Evolutionary conservation across 2,888 invertebrate species (phyloP).

Genomic region (Drosophila monieri): DNA sequence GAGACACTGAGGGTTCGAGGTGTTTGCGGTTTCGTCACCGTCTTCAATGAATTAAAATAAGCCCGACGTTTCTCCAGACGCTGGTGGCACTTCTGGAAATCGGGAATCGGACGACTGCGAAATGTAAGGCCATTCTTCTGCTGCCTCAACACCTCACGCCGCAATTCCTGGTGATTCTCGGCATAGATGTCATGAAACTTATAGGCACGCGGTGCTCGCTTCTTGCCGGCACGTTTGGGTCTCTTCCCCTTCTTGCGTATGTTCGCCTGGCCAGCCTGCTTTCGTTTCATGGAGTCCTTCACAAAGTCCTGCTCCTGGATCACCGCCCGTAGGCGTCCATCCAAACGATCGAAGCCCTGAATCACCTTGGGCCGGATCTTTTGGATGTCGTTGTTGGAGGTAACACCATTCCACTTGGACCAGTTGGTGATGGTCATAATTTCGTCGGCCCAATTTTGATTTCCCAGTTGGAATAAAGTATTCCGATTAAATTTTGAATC

Average conservation of each 20-base stretch:
- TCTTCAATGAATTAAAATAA: slow-evolving; percentile 11
- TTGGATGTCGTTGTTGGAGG: neutral
- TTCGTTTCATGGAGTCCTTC: slow-evolving; percentile 31
- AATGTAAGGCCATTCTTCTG: slow-evolving; percentile 8
- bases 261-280: slow-evolving; percentile 52
- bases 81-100: slow-evolving; percentile 47
- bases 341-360: slow-evolving; percentile 30
- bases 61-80: slow-evolving; percentile 29
- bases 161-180: slow-evolving; percentile 7
- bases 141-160: neutral
- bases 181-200: slow-evolving; percentile 38
- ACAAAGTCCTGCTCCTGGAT: slow-evolving; percentile 39
- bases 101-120: slow-evolving; percentile 50
- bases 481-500: neutral
- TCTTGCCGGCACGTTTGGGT: neutral
- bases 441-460: slow-evolving; percentile 3
- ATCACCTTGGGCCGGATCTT: neutral
- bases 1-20: slow-evolving; percentile 50
- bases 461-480: neutral
- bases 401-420: slow-evolving; percentile 16
- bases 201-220: slow-evolving; percentile 12
- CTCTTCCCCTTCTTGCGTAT: neutral
- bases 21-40: slow-evolving; percentile 47
- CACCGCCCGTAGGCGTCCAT: slow-evolving; percentile 18
- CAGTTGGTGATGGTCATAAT: slow-evolving; percentile 45